These are phyloP conservation scores for Octopus bimaculoides DNA, from an alignment of 1,140 invertebrate species.

Conservation along the genomic window DNA sequence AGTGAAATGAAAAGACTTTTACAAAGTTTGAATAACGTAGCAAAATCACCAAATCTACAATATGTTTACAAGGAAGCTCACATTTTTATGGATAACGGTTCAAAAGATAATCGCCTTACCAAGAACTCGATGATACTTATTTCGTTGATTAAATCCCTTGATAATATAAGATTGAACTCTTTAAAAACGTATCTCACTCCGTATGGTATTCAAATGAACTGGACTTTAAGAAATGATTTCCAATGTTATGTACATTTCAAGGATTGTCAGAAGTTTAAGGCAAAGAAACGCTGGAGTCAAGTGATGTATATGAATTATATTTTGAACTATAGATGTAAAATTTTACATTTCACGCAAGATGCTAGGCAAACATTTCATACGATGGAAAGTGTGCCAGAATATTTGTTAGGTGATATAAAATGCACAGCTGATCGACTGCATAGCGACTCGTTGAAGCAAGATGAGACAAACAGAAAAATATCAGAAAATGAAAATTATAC, in stretches of 20 bases:
- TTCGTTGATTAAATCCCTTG: slow-evolving; percentile 21
- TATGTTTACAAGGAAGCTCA: slow-evolving; percentile 37
- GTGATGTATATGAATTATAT: slow-evolving; percentile 39
- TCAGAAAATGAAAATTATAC: too few relatives aligned
- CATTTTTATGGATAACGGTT: slow-evolving; percentile 46
- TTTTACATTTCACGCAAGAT: not conserved
- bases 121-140: slow-evolving; percentile 35
- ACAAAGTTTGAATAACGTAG: slow-evolving; percentile 30
- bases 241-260: slow-evolving; percentile 38
- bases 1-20: slow-evolving; percentile 40
- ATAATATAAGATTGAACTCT: too few relatives aligned
- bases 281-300: slow-evolving; percentile 36
- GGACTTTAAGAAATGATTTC: slow-evolving; percentile 29
- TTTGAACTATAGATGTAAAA: slow-evolving; percentile 21
- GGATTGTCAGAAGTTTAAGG: slow-evolving; percentile 26
- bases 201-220: slow-evolving; percentile 39
- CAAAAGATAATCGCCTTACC: slow-evolving; percentile 28
- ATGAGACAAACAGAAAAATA: too few relatives aligned
- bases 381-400: too few relatives aligned
- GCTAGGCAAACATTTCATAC: too few relatives aligned
- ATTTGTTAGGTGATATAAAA: too few relatives aligned
- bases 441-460: not conserved
- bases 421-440: not conserved
- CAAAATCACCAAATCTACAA: slow-evolving; percentile 22
- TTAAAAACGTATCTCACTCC: slow-evolving; percentile 24